Evolutionary conservation across 2,888 invertebrate genomes (phyloP).

Genomic region (Entomobrya multifasciata): DNA sequence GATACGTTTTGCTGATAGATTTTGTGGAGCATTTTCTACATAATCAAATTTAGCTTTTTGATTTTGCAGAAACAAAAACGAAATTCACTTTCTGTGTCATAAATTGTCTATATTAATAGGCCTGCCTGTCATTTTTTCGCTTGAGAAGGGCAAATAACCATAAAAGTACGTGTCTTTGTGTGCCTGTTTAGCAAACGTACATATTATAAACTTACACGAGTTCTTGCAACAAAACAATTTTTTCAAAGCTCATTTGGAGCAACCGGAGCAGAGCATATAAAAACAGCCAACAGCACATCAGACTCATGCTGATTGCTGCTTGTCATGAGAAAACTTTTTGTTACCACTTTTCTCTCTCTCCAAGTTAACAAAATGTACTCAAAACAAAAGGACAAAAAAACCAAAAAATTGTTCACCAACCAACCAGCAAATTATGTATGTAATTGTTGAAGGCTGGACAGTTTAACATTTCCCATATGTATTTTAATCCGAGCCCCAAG

Average conservation of each 20-base stretch:
- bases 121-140: constrained; percentile 62
- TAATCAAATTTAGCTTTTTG: constrained; percentile 39
- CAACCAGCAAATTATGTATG: constrained; percentile 13
- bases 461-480: constrained; percentile 46
- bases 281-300: constrained; percentile 55
- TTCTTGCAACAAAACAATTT: not conserved
- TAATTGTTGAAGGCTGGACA: constrained; percentile 21
- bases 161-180: constrained; percentile 65
- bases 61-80: constrained; percentile 68
- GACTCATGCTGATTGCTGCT: constrained; percentile 72
- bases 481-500: constrained; percentile 57
- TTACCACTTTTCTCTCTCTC: not conserved
- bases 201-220: not conserved
- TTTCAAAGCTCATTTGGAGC: constrained; percentile 65
- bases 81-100: constrained; percentile 64
- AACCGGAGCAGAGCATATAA: constrained; percentile 45
- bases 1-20: constrained; percentile 28
- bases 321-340: constrained; percentile 68
- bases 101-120: constrained; percentile 69
- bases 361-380: constrained; percentile 33
- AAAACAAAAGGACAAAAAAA: constrained; percentile 49
- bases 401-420: constrained; percentile 8
- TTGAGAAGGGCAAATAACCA: constrained; percentile 52
- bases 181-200: constrained; percentile 42
- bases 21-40: not conserved